Evolutionary conservation across 37 sponge, comb jelly and placozoan genomes (phyloP).

Genomic region (Diacarnus erythraeanus): DNA sequence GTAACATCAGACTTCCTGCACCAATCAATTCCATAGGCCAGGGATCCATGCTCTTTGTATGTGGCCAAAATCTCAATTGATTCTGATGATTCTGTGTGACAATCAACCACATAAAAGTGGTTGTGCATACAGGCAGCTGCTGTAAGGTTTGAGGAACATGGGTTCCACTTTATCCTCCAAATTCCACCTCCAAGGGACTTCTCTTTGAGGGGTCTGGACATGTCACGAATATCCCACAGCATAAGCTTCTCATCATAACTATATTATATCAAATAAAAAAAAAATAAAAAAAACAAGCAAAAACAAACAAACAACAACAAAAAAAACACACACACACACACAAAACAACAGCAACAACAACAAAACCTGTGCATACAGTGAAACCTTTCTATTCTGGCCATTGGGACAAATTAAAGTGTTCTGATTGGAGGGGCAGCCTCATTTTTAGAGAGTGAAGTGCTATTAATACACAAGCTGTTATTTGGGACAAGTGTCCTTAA

Average conservation of each 20-base stretch:
- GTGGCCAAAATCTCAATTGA: constrained; percentile 22
- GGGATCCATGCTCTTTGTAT: constrained; percentile 58
- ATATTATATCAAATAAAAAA: too few relatives aligned
- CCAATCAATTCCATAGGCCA: constrained; percentile 90
- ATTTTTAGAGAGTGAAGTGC: too few relatives aligned
- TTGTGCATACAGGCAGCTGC: constrained; percentile 78
- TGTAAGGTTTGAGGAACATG: constrained; percentile 22
- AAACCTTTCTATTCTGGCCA: too few relatives aligned
- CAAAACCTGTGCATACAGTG: too few relatives aligned
- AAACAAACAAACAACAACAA: too few relatives aligned
- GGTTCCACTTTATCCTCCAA: constrained; percentile 92
- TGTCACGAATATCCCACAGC: constrained; percentile 73
- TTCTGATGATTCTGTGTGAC: background rate
- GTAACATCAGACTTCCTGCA: background rate
- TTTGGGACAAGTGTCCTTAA: too few relatives aligned
- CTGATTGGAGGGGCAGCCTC: too few relatives aligned
- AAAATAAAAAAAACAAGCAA: too few relatives aligned
- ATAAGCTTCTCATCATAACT: constrained; percentile 84
- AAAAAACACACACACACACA: too few relatives aligned
- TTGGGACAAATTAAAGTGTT: too few relatives aligned
- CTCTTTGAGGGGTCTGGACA: constrained; percentile 58
- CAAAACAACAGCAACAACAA: too few relatives aligned
- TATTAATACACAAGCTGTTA: too few relatives aligned
- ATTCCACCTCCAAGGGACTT: constrained; percentile 82
- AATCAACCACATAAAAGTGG: constrained; percentile 48